Percentiles rank a stretch among this genome's conserved stretches.
These are phyloP conservation scores for Salvelinus fontinalis DNA, from an alignment of 2,113 vertebrate genomes.

Conservation along the genomic window DNA sequence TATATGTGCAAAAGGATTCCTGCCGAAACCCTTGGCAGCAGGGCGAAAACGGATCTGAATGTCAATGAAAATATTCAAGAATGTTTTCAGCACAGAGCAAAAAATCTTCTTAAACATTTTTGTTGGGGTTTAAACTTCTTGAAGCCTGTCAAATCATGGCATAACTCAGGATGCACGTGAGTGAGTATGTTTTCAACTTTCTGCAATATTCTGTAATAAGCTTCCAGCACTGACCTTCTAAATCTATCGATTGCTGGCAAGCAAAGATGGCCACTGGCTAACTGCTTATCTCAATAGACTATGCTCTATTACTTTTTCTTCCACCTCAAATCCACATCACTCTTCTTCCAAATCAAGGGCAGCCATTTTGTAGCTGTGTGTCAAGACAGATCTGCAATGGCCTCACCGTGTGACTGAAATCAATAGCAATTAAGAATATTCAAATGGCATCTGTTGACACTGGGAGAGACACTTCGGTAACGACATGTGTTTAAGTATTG, in stretches of 20 bases:
- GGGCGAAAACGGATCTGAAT: neutral
- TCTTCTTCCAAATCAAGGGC: constrained; percentile 37
- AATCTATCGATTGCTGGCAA: constrained; percentile 34
- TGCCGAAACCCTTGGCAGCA: neutral
- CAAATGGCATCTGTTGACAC: constrained; percentile 27
- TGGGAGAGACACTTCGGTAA: neutral
- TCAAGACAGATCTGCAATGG: neutral
- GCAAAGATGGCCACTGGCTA: constrained; percentile 21
- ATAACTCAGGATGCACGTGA: neutral
- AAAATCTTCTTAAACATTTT: neutral
- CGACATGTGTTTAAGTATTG: constrained; percentile 40
- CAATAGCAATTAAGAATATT: constrained; percentile 45
- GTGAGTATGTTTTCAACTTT: neutral
- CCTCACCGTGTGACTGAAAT: constrained; percentile 26
- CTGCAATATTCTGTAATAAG: constrained; percentile 25
- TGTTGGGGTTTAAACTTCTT: neutral
- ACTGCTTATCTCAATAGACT: constrained; percentile 25
- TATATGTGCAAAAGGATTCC: neutral
- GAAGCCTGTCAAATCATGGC: neutral
- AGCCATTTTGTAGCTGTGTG: constrained; percentile 35
- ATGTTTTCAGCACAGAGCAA: neutral
- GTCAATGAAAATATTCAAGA: neutral
- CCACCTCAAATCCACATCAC: neutral
- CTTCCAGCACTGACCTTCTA: constrained; percentile 27
- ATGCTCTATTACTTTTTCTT: neutral